Percentiles rank a stretch among this genome's conserved stretches.
These are phyloP conservation scores for Lathamus discolor DNA, from an alignment of 2,113 vertebrate species.

Conservation along the genomic window DNA sequence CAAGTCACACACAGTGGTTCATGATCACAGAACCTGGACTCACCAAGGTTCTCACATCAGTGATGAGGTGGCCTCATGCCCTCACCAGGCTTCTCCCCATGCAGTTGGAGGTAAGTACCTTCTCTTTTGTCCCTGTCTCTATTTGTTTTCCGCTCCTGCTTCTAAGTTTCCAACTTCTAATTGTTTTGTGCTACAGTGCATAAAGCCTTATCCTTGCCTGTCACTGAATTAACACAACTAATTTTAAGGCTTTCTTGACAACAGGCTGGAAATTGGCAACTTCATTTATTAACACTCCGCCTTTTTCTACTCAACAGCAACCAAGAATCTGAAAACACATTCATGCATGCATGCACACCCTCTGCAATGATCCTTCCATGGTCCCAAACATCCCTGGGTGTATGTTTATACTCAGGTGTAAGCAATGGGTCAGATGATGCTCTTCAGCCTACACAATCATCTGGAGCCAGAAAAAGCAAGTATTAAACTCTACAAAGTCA, in stretches of 20 bases:
- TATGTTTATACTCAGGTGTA: background rate
- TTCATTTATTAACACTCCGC: background rate
- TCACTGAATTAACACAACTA: background rate
- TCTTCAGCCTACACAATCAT: background rate
- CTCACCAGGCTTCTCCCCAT: background rate
- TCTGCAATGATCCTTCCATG: background rate
- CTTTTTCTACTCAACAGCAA: background rate
- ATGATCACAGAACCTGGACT: background rate
- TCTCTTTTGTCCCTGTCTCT: background rate
- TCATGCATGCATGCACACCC: background rate
- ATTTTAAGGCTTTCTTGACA: background rate
- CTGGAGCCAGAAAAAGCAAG: background rate
- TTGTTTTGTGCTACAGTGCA: background rate
- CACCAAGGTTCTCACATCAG: background rate
- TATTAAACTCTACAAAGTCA: background rate
- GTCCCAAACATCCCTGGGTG: background rate
- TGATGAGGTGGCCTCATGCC: background rate
- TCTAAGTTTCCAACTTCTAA: background rate
- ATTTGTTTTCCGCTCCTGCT: background rate
- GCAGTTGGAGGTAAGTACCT: background rate
- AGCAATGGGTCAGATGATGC: background rate
- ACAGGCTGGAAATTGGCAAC: background rate
- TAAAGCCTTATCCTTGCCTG: background rate
- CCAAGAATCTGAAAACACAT: background rate
- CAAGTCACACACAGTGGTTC: background rate